Base-by-base conservation (phyloP, 2,797 vertebrate genomes). In the Chromobotia macracanthus region DNA sequence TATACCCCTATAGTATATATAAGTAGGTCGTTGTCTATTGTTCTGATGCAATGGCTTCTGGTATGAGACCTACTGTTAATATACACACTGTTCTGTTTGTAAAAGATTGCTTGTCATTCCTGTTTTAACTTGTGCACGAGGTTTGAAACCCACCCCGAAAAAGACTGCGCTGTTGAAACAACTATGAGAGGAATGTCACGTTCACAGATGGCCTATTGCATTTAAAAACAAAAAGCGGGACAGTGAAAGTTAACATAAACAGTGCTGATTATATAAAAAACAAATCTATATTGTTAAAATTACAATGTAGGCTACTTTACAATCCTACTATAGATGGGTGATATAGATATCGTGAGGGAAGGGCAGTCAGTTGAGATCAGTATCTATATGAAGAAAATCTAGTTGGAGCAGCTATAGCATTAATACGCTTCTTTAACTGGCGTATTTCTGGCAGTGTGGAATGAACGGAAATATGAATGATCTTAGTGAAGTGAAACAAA, bases 121-220 rank as follows among this genome's bases (percentile, higher is more conserved):
- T 89, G 90, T 86, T 81, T 87, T 80, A 84, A 90, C 91, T 90
- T 90, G 81, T 68, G 75, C 56, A 75, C 60, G 19, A 76, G 25
- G 65, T 82, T 86, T 83, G 84, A 78, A 85, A 88, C 56, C 72
- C 67, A 48, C 70, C 51, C 55, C 64, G 38, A 15, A 65, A 70
- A 84, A 80, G 83, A 76, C 78, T 51, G 56, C 61, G 83, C 66
- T 82, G 84, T 86, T 86, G 82, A 86, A 89, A 90, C 82, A 92
- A 80, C 80, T 91, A 92, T 91, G 92, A 83, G 28, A 85, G 89
- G 91, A 94, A 94, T 93, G 91, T 83, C 79, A 79, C 50, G 83
- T 82, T 81, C 38, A 83, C 80, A 79, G 82, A 82, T 89, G 82
- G 84, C 79, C 87, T 79, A 84, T 74, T 86, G 81, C 61, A 69